Conservation (phyloP, 2,888 invertebrate genomes). For the Alentia gelatinosa region DNA sequence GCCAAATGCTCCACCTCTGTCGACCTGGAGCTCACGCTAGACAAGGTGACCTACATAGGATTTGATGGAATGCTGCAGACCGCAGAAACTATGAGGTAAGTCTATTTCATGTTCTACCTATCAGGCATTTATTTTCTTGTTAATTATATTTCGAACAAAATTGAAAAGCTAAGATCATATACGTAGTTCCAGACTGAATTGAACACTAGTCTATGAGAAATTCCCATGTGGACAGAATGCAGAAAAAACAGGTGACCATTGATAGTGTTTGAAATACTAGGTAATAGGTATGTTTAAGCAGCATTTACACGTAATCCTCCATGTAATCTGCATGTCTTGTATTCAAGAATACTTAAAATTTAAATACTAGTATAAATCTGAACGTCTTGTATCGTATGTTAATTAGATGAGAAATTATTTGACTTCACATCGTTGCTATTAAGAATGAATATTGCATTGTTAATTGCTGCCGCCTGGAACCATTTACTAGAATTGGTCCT, state of each 20-base stretch:
- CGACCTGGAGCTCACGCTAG: conserved; percentile 68
- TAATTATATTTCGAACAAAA: not conserved
- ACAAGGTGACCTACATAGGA: conserved; percentile 66
- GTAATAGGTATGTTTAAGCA: too few species aligned
- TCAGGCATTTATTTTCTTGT: not conserved
- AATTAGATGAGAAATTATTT: not conserved
- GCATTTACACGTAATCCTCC: too few species aligned
- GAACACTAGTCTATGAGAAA: not conserved
- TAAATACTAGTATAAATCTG: too few species aligned
- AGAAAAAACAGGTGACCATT: not conserved
- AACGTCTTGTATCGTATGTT: not conserved
- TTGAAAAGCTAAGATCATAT: not conserved
- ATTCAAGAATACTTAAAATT: too few species aligned
- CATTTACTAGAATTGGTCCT: too few species aligned
- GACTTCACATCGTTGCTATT: not conserved
- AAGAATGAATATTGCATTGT: not conserved
- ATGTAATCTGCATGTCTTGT: too few species aligned
- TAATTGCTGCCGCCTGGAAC: not conserved
- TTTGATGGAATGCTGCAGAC: conserved; percentile 63
- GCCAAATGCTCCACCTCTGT: conserved; percentile 66
- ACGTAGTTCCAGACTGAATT: not conserved
- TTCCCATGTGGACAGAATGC: not conserved
- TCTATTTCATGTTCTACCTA: not conserved
- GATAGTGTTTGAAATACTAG: not conserved
- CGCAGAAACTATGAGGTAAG: conserved; percentile 59